Evolutionary conservation across 1,140 invertebrate species (phyloP), one percentile per base, ranked within the genome.

Genomic region (Mylabris phalerata): DNA sequence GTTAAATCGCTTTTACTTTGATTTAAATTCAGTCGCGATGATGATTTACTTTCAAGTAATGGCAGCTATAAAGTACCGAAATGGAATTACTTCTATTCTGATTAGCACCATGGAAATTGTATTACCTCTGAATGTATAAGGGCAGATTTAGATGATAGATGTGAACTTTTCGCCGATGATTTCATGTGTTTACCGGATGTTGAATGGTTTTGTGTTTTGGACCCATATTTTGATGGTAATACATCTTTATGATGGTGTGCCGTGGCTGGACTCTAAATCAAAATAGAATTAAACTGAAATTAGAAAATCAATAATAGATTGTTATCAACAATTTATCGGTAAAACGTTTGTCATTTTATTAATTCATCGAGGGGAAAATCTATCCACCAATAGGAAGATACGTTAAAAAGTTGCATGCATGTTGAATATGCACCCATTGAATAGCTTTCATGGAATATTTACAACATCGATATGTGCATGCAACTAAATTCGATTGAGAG

Each of bases 181-280:
- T 68, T 67, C 41, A 64, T 50, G 27, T 65, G 61, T 54, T 66
- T 67, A 19, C 61, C 60, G 19, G 59, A 59, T 41, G 65, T 54
- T 41, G 63, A 55, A 9, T 57, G 11, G 9, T 11, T 57, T 48
- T 62, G 60, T 32, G 61, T 41, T 61, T 69, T 67, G 40, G 61
- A 60, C 48, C 64, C 68, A 59, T 64, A 63, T 51, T 68, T 68
- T 46, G 67, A 63, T 19, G 63, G 46, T 44, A 67, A 55, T 27
- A 66, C 65, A 52, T 72, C 69, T 60, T 75, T 75, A 50, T 73
- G 72, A 55, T 75, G 73, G 55, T 72, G 71, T 48, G 71, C 57
- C 38, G 70, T 42, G 9, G 41, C 71, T 57, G 73, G 73, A 64
- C 71, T 75, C 73, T 75, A 65, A 43, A 74, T 71, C n/a, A 40